These are phyloP conservation scores for Parnassius smintheus DNA, from an alignment of 2,888 invertebrate species.

Conservation along the genomic window DNA sequence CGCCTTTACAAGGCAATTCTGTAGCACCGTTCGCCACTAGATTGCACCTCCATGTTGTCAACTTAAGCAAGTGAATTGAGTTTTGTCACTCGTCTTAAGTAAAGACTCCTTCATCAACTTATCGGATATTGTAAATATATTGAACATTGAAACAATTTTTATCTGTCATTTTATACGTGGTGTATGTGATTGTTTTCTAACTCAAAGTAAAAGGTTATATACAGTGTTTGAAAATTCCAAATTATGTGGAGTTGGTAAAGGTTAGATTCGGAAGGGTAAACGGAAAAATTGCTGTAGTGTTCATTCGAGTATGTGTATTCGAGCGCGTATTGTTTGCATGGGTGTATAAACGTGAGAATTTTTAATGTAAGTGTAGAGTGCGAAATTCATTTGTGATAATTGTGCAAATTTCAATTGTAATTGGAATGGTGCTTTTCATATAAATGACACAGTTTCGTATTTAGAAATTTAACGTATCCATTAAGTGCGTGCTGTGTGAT, in stretches of 20 bases:
- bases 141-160: neutral
- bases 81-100: conserved; percentile 3
- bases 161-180: neutral
- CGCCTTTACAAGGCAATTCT: no score
- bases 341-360: no score
- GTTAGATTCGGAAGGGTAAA: no score
- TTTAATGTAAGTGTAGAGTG: neutral
- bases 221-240: neutral
- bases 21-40: no score
- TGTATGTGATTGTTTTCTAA: neutral
- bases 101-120: neutral
- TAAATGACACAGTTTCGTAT: no score
- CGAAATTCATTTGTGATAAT: no score
- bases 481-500: no score
- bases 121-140: conserved; percentile 13
- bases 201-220: neutral
- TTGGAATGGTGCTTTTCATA: no score
- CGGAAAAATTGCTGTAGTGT: neutral
- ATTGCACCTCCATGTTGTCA: no score
- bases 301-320: neutral
- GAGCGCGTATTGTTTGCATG: neutral
- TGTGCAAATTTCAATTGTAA: no score
- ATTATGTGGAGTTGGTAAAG: no score
- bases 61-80: neutral
- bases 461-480: no score